Evolutionary conservation across 2,888 invertebrate species (phyloP), one percentile per base, ranked within the genome.

Genomic region (Calephelis perditalis): DNA sequence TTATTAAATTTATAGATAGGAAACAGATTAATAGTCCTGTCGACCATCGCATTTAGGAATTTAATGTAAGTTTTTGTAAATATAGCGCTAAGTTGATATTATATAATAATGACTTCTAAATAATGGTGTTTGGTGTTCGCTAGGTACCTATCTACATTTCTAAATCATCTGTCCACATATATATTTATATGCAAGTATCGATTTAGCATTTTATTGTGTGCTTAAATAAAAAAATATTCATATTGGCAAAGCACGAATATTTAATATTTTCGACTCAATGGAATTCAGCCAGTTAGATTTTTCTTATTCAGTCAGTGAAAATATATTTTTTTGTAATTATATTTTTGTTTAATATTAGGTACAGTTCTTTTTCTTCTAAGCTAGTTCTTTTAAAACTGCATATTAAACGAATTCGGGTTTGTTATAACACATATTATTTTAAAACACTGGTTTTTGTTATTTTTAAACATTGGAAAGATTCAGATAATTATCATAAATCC

Each of bases 51-150:
- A 78, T 77, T 78, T 83, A 81, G 81, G 75, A 76, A 73, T 79
- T 75, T 81, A 81, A 74, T 49, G 71, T 81, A 85, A 82, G 80
- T 75, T 79, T 49, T 74, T 89, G 88, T 88, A 86, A 74, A 89
- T 87, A 89, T 87, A 86, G 75, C 60, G 36, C 55, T 87, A 87
- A 86, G 82, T 72, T 82, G 66, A 66, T 68, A 62, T 60, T 67
- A 66, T 67, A 65, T 65, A 49, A 49, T 65, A 70, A 75, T 75
- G 73, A 79, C 72, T 78, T 76, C 70, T 82, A 79, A 81, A 77
- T 85, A 80, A 82, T 73, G 89, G 89, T 89, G 86, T 90, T 87
- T 80, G 89, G 87, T 89, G 83, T 89, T 85, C 83, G 76, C 82
- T 85, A 84, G 84, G 84, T 84, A 80, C 89, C 89, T 90, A 86